These are phyloP conservation scores for Mesorhabditis belari DNA, from an alignment of 2,888 invertebrate species.

Conservation along the genomic window DNA sequence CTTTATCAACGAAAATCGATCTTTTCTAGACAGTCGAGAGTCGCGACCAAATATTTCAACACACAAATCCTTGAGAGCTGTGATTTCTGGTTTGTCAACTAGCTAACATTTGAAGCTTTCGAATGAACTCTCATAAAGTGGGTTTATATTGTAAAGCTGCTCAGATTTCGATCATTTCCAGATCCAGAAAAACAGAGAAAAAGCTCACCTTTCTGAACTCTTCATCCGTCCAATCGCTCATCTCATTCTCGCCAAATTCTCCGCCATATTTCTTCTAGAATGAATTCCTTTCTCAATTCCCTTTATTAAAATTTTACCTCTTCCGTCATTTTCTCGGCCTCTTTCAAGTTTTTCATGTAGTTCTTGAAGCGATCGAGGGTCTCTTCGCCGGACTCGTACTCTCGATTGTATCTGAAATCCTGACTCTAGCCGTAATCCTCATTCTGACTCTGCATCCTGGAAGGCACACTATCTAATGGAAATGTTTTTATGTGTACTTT, in stretches of 20 bases:
- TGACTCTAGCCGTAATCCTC: too few species aligned
- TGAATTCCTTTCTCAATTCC: neutral
- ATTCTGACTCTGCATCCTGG: too few species aligned
- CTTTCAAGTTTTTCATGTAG: neutral
- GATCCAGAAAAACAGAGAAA: neutral
- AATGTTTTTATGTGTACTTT: too few species aligned
- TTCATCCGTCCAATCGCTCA: conserved; percentile 46
- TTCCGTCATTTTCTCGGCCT: neutral
- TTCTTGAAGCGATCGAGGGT: neutral
- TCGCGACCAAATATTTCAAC: too few species aligned
- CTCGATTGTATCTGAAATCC: neutral
- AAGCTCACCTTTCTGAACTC: conserved; percentile 38
- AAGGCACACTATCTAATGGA: too few species aligned
- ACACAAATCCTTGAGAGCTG: neutral
- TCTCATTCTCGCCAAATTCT: conserved; percentile 43
- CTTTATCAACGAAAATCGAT: too few species aligned
- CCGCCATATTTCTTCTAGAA: neutral
- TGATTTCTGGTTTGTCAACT: neutral
- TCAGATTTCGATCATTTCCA: neutral
- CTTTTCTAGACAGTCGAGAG: too few species aligned
- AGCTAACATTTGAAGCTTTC: too few species aligned
- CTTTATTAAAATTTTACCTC: neutral
- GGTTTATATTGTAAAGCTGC: too few species aligned
- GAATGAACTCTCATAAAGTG: too few species aligned
- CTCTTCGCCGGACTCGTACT: neutral